phyloP scores from a whole-genome alignment of 2,888 invertebrate genomes.

The Pocota personata region DNA sequence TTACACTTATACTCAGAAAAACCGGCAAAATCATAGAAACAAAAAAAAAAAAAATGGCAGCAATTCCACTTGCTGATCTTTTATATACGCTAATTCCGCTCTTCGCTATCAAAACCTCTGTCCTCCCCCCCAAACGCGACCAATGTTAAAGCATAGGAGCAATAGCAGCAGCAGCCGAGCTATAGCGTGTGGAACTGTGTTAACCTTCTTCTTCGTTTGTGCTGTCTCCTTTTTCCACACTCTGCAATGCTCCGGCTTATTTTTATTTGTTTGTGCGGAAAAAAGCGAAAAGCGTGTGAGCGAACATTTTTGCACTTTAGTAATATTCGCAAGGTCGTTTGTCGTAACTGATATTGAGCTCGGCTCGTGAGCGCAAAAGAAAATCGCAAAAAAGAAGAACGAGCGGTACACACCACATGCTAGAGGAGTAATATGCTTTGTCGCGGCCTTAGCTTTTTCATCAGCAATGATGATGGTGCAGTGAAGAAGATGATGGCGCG shows the following conservation, averaged over 20 bases:
- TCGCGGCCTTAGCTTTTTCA: constrained; percentile 43
- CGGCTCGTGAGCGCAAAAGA: constrained; percentile 62
- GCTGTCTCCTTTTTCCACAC: constrained; percentile 14
- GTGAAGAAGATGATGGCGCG: constrained; percentile 49
- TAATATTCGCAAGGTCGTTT: constrained; percentile 74
- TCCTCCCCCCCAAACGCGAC: constrained; percentile 4
- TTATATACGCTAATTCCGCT: constrained; percentile 25
- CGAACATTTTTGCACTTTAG: constrained; percentile 72
- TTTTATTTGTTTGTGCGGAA: constrained; percentile 47
- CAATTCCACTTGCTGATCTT: constrained; percentile 63
- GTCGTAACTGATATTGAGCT: constrained; percentile 73
- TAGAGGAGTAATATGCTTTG: constrained; percentile 7
- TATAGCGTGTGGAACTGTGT: constrained; percentile 28
- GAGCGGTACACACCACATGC: constrained; percentile 4
- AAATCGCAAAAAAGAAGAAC: constrained; percentile 58
- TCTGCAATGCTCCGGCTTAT: neutral
- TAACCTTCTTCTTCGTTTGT: constrained; percentile 55
- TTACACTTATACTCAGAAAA: constrained; percentile 5
- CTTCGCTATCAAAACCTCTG: constrained; percentile 20
- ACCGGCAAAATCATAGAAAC: constrained; percentile 59
- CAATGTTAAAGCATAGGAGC: constrained; percentile 7
- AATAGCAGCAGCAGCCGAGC: too few relatives aligned
- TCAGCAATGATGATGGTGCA: constrained; percentile 6
- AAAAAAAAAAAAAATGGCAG: constrained; percentile 37
- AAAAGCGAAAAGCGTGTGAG: constrained; percentile 72